phyloP scores from a whole-genome alignment of 2,888 invertebrate genomes.

The Ectropis crepuscularia region DNA sequence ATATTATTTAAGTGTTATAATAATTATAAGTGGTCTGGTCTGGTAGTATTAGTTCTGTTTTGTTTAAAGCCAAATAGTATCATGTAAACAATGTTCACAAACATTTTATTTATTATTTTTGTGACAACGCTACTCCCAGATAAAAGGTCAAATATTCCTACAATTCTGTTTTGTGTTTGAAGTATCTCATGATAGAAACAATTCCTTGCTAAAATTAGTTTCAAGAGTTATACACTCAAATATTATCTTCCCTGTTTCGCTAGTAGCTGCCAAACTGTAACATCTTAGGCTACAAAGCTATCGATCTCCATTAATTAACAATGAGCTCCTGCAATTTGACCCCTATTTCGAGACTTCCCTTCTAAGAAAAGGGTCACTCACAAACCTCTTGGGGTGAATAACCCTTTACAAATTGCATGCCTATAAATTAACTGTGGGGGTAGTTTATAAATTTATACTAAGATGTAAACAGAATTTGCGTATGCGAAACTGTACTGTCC shows the following conservation, averaged over 20 bases:
- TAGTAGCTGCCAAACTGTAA: slow-evolving; percentile 9
- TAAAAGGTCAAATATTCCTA: too few species aligned
- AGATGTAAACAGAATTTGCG: slow-evolving; percentile 13
- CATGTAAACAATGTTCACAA: too few species aligned
- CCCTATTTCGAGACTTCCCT: slow-evolving; percentile 60
- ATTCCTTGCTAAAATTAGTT: too few species aligned
- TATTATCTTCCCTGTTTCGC: slow-evolving; percentile 5
- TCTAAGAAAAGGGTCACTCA: slow-evolving; percentile 62
- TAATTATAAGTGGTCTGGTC: too few species aligned
- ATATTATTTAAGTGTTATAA: too few species aligned
- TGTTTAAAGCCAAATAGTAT: too few species aligned
- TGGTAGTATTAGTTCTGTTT: too few species aligned
- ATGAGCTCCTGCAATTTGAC: slow-evolving; percentile 62
- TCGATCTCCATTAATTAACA: slow-evolving; percentile 57
- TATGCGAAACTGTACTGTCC: background rate
- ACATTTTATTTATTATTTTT: background rate
- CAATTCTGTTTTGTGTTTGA: too few species aligned
- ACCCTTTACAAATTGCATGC: slow-evolving; percentile 67
- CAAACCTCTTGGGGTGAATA: slow-evolving; percentile 58
- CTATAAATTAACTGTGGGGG: slow-evolving; percentile 60
- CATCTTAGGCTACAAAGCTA: slow-evolving; percentile 33
- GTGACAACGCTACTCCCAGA: too few species aligned
- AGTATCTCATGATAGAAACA: too few species aligned
- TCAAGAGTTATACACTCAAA: background rate
- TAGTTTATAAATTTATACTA: slow-evolving; percentile 16